Base-by-base conservation (phyloP, 1,140 invertebrate genomes). In the Zaprionus vittiger region DNA sequence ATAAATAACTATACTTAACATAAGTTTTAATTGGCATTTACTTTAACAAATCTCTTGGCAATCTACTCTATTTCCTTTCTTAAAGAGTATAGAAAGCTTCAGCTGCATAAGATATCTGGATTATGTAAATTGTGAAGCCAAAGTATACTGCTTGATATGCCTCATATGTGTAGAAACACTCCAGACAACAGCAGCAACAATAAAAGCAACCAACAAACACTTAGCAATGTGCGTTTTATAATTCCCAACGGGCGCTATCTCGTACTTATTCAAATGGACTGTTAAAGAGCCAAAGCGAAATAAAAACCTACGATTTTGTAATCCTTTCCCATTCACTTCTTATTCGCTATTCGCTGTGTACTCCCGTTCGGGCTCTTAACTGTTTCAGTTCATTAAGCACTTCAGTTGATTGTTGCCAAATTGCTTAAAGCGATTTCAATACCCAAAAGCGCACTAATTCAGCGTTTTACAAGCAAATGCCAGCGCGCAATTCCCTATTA, bases 401-500 rank as follows among this genome's bases (percentile, higher is more conserved):
- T 71, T 65, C 34, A 60, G 17, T 72, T 49, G 54, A 70, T 76
- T 76, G 61, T 55, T 44, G 15, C 3, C 15, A 70, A 70, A 71
- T 65, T 56, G 52, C 54, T 73, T 57, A 47, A 67, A 62, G 73
- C 44, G 47, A 44, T 72, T 76, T 72, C 44, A 72, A 65, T 65
- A 28, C 17, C 44, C 41, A 76, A 60, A 65, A 64, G 60, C 68
- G 34, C 68, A 49, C 55, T 76, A 76, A 76, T 71, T 76, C 68
- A 41, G 44, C 37, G 47, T 64, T 71, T 71, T 60, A 72, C 61
- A 76, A 65, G 60, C 41, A 47, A 65, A 62, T 31, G 37, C 66
- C 57, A 31, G 62, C 62, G 64, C 55, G 52, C 65, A 63, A 72
- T 87, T 62, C 52, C 67, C 37, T 74, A 80, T 78, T 83, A 80